Conservation (phyloP, 2,888 invertebrate genomes). For the Dyspetes luteomarginatus region DNA sequence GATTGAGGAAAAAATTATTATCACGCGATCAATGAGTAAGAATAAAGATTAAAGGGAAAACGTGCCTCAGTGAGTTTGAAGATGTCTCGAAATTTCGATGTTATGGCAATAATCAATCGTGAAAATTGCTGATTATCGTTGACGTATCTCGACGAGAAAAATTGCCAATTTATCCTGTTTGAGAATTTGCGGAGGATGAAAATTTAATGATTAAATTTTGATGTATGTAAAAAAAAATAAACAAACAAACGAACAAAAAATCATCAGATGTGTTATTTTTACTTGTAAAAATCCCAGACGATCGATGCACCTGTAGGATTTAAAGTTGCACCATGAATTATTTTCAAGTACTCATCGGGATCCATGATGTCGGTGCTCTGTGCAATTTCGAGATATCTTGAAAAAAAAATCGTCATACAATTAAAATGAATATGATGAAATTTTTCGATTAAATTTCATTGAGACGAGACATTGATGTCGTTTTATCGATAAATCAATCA, state of each 20-base stretch:
- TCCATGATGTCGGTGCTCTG: constrained; percentile 54
- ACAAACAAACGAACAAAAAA: too few species aligned
- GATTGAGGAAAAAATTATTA: background rate
- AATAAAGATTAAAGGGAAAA: background rate
- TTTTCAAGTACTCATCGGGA: constrained; percentile 61
- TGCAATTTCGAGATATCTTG: constrained; percentile 62
- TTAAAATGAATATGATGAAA: background rate
- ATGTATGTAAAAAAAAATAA: background rate
- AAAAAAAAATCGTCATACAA: background rate
- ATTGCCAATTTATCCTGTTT: constrained; percentile 40
- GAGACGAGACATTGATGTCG: too few species aligned
- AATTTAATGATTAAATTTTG: background rate
- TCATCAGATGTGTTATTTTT: background rate
- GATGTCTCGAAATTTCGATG: background rate
- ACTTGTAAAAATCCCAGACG: constrained; percentile 67
- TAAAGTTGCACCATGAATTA: constrained; percentile 57
- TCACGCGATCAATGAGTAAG: background rate
- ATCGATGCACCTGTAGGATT: constrained; percentile 60
- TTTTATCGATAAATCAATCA: too few species aligned
- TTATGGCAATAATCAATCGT: constrained; percentile 28
- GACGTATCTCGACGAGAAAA: constrained; percentile 25
- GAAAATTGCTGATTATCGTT: constrained; percentile 17
- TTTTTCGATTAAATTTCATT: too few species aligned
- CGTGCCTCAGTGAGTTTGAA: background rate
- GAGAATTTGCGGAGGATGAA: too few species aligned